Conservation (phyloP, 2,797 vertebrate species). For the Scolopax rusticola region DNA sequence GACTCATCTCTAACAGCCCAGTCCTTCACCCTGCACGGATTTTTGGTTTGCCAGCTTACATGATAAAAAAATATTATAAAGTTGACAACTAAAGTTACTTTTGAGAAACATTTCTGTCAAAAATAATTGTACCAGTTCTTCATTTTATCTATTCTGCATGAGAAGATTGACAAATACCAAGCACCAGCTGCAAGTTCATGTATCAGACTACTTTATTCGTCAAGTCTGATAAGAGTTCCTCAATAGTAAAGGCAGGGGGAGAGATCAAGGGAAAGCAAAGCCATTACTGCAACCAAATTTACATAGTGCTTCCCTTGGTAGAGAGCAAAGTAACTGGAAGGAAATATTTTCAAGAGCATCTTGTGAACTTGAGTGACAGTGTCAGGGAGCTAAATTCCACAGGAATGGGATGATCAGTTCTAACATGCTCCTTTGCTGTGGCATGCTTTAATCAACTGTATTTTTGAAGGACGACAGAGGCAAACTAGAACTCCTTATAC, state of each 20-base stretch:
- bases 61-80: neutral
- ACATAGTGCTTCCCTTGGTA: neutral
- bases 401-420: neutral
- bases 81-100: neutral
- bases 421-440: neutral
- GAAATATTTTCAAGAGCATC: neutral
- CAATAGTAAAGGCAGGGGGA: neutral
- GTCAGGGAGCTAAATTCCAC: neutral
- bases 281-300: neutral
- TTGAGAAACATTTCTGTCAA: neutral
- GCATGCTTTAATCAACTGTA: neutral
- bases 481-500: neutral
- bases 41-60: neutral
- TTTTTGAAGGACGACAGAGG: neutral
- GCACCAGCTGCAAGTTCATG: neutral
- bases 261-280: neutral
- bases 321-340: neutral
- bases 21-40: neutral
- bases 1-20: neutral
- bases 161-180: neutral
- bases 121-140: neutral
- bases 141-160: neutral
- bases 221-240: neutral
- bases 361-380: neutral
- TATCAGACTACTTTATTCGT: neutral